Evolutionary conservation across 2,113 vertebrate species (phyloP), one percentile per base, ranked within the genome.

Genomic region (Chlorodrepanis virens): DNA sequence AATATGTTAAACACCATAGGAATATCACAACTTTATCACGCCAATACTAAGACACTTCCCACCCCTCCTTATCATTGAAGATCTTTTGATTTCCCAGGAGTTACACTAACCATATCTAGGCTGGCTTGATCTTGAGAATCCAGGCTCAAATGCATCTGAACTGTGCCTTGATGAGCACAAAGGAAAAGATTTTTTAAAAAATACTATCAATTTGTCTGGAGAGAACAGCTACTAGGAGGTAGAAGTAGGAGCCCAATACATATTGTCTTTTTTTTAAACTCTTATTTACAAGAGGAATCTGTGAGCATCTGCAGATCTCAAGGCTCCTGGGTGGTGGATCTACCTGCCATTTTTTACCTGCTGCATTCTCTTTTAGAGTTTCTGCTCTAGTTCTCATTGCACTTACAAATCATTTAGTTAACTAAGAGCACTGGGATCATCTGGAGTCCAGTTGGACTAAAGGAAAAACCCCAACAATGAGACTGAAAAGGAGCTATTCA

Each of bases 101-200:
- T 76, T 64, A 69, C 5, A 15, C 5, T 47, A 52, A 39, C 2
- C 4, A 0, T 45, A 27, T 68, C 31, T 44, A 44, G 49, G 24
- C 22, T 69, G 22, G 22, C 45, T 90, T 86, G 52, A 57, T 35
- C 9, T 69, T 70, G 39, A 27, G 21, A 87, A 84, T 59, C 14
- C n/a, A 52, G 14, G 9, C 11, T 71, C 28, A 76, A 68, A 53
- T 9, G 10, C 24, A 52, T 25, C 8, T 40, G 22, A 94, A 64
- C 2, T 5, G 8, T 35, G 19, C 23, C 15, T 29, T 63, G 25
- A 16, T 4, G 42, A 42, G 31, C 14, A 44, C 60, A 64, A 39
- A 24, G 12, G 4, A 6, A 40, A 2, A 8, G 1, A 8, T 3
- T 50, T 35, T 20, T 3, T 2, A 6, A 2, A 16, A 71, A 56